Evolutionary conservation across 2,797 vertebrate genomes (phyloP), one percentile per base, ranked within the genome.

Genomic region (Acanthurus lineatus): DNA sequence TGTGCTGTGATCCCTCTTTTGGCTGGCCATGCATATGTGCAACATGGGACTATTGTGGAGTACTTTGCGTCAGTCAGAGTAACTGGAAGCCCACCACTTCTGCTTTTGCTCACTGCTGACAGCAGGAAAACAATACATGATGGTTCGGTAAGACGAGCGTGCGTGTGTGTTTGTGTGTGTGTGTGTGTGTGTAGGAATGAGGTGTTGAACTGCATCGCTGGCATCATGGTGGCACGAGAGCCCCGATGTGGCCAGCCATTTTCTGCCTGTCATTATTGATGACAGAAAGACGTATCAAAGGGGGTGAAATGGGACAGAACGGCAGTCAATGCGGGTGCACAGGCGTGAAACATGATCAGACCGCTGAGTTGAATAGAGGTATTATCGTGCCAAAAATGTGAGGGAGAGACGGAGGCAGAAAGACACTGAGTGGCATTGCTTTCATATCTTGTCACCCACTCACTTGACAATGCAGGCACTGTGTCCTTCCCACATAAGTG

Each of bases 321-420:
- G 47, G 83, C 69, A 77, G 84, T 84, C 82, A 73, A 71, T 82
- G 85, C 54, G 58, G 63, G 69, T 42, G 79, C 82, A 89, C 82
- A 83, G 83, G 89, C 87, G 79, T 92, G 92, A 93, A 93, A 94
- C 75, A 62, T 74, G 89, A 91, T 91, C 87, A 87, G 91, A 86
- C 85, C 77, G 22, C 81, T 11, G 57, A 77, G 74, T 60, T 90
- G 90, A 93, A 93, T 88, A 54, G 81, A 74, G 65, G 83, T 69
- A 71, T 88, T 90, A 92, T 92, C 47, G 51, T 75, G 84, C 85
- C 89, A 90, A 86, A 81, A 81, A 66, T 76, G 42, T 40, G 63
- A 45, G 28, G 28, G 73, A 32, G 81, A 53, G 66, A 73, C 1
- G 53, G 70, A 76, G 84, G 83, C 70, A 71, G 82, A 82, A 51